phyloP scores from a whole-genome alignment of 2,113 vertebrate genomes.

The Gila orcuttii region DNA sequence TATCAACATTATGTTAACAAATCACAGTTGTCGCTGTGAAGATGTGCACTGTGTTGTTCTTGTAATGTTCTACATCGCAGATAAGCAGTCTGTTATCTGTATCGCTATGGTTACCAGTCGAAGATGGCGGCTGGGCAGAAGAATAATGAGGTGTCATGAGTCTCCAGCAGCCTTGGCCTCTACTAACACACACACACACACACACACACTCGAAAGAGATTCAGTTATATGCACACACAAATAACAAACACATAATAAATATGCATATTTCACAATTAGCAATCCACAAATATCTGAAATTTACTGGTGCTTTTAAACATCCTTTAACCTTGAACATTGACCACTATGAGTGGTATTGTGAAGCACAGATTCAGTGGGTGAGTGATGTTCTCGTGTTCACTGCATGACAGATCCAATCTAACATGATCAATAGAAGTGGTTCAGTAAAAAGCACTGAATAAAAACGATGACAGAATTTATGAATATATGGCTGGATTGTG shows the following conservation, averaged over 20 bases:
- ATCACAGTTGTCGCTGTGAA: not conserved
- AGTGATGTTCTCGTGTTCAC: not conserved
- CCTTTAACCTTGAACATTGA: conserved; percentile 16
- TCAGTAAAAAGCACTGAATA: conserved; percentile 12
- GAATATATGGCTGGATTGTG: not conserved
- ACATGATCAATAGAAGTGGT: conserved; percentile 14
- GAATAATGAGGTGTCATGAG: conserved; percentile 43
- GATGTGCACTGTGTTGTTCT: not conserved
- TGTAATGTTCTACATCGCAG: conserved; percentile 18
- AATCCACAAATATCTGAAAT: not conserved
- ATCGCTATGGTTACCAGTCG: not conserved
- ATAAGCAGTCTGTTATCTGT: conserved; percentile 29
- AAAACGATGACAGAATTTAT: not conserved
- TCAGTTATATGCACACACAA: not conserved
- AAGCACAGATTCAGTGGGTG: not conserved
- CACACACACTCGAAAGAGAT: not conserved
- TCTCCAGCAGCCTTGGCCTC: conserved; percentile 3
- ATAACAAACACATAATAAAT: not conserved
- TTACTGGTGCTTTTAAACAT: not conserved
- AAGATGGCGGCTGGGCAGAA: conserved; percentile 21
- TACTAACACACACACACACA: conserved; percentile 13
- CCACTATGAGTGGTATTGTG: not conserved
- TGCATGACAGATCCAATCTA: conserved; percentile 28
- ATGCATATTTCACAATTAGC: not conserved
- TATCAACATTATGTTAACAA: not conserved